Evolutionary conservation across 1,140 invertebrate species (phyloP).

Genomic region (Diabrotica undecimpunctata): DNA sequence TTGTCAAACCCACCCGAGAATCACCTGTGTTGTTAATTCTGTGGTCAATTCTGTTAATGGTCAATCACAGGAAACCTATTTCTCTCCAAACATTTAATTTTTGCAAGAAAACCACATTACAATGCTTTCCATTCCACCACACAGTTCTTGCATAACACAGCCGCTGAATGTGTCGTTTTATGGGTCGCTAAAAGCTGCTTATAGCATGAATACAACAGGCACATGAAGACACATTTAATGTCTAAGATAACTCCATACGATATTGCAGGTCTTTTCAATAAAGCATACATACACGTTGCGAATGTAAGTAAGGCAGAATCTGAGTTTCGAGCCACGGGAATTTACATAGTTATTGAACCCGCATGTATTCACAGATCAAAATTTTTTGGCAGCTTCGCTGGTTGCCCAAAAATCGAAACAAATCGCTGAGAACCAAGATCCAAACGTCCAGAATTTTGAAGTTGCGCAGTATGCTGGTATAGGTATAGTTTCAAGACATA

Average conservation of each 20-base stretch:
- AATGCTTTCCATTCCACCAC: constrained; percentile 20
- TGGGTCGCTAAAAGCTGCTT: constrained; percentile 18
- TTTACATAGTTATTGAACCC: constrained; percentile 30
- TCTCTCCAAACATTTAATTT: constrained; percentile 14
- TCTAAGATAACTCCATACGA: constrained; percentile 26
- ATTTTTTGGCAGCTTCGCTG: no score
- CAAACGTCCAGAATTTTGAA: no score
- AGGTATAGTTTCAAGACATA: no score
- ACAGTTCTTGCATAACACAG: constrained; percentile 16
- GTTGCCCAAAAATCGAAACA: no score
- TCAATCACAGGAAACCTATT: constrained; percentile 22
- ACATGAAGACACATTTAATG: constrained; percentile 18
- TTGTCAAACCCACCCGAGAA: constrained; percentile 21
- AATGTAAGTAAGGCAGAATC: constrained; percentile 33
- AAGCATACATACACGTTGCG: constrained; percentile 41
- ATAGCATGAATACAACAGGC: constrained; percentile 18
- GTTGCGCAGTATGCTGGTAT: no score
- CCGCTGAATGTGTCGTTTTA: constrained; percentile 23
- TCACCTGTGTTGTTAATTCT: constrained; percentile 21
- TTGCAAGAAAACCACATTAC: constrained; percentile 10
- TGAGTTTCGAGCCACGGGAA: constrained; percentile 28
- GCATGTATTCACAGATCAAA: constrained; percentile 14
- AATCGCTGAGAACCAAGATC: no score
- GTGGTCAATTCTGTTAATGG: no score
- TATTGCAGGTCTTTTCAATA: no score